A percentile compares a stretch with the other conserved stretches of the same genome.
Conservation (phyloP, 1,140 invertebrate genomes). For the Bombus waltoni region DNA sequence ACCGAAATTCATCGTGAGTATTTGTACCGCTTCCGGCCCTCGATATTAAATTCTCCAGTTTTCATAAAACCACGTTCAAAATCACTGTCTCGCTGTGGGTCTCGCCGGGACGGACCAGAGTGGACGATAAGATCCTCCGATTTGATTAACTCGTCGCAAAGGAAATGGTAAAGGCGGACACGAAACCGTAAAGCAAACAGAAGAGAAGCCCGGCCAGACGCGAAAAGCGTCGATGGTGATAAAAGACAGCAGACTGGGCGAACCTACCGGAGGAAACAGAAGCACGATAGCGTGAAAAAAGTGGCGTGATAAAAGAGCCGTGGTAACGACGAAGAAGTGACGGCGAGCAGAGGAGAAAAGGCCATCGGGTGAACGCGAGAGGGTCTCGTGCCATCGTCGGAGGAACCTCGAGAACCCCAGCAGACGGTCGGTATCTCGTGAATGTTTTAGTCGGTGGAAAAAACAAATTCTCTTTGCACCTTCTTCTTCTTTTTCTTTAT, state of each 20-base stretch:
- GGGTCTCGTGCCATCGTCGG: neutral
- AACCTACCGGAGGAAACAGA: slow-evolving; percentile 6
- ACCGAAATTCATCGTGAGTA: neutral
- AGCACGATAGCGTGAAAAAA: slow-evolving; percentile 38
- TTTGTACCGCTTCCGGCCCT: neutral
- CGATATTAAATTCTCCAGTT: neutral
- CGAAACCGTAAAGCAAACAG: neutral
- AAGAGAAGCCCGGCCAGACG: slow-evolving; percentile 16
- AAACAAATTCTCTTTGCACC: slow-evolving; percentile 46
- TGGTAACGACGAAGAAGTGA: slow-evolving; percentile 29
- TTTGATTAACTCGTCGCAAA: slow-evolving; percentile 68
- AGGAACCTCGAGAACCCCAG: slow-evolving; percentile 38
- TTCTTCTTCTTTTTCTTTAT: neutral
- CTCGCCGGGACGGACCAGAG: neutral
- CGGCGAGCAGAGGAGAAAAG: slow-evolving; percentile 14
- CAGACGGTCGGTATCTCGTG: slow-evolving; percentile 55
- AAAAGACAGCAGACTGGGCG: slow-evolving; percentile 41
- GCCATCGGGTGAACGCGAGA: neutral
- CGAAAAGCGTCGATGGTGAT: slow-evolving; percentile 61
- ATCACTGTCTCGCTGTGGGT: neutral
- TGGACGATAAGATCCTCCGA: slow-evolving; percentile 69
- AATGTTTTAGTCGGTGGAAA: slow-evolving; percentile 66
- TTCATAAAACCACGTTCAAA: neutral
- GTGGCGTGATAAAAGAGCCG: slow-evolving; percentile 38
- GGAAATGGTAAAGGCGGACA: slow-evolving; percentile 45